Conservation (phyloP, 2,113 vertebrate species). For the Perca fluviatilis region DNA sequence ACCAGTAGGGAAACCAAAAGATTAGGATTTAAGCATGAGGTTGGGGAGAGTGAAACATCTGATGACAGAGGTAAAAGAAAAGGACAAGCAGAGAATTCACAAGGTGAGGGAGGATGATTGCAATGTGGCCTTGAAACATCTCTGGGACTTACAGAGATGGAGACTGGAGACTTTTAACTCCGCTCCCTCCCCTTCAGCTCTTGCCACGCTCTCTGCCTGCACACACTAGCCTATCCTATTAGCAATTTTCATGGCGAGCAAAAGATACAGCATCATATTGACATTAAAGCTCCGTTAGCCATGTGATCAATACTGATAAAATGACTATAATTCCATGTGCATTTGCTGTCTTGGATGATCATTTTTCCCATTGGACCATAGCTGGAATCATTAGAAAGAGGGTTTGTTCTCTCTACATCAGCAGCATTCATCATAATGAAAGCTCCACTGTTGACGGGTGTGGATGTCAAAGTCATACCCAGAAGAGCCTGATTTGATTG, state of each 20-base stretch:
- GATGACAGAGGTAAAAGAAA: constrained; percentile 13
- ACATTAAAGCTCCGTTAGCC: constrained; percentile 4
- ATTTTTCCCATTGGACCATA: constrained; percentile 49
- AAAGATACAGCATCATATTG: not conserved
- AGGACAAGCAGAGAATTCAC: constrained; percentile 22
- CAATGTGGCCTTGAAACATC: constrained; percentile 44
- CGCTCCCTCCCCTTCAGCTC: not conserved
- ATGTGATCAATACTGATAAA: constrained; percentile 30
- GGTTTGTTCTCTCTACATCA: constrained; percentile 61
- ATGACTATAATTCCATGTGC: constrained; percentile 17
- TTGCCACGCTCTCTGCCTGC: not conserved
- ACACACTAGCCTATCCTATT: not conserved
- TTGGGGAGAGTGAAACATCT: constrained; percentile 14
- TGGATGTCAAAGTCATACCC: constrained; percentile 66
- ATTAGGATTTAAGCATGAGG: constrained; percentile 6
- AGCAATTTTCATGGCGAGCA: not conserved
- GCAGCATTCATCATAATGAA: constrained; percentile 78
- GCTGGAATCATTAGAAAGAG: constrained; percentile 67
- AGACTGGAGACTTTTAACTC: constrained; percentile 13
- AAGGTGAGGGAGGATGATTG: constrained; percentile 24
- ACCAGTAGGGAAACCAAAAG: not conserved
- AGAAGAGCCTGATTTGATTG: constrained; percentile 67
- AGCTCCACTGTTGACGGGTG: constrained; percentile 48
- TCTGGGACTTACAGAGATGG: constrained; percentile 18
- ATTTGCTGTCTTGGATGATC: constrained; percentile 29